Evolutionary conservation across 2,113 vertebrate genomes (phyloP), one percentile per base, ranked within the genome.

Genomic region (Chlamydotis undulata): DNA sequence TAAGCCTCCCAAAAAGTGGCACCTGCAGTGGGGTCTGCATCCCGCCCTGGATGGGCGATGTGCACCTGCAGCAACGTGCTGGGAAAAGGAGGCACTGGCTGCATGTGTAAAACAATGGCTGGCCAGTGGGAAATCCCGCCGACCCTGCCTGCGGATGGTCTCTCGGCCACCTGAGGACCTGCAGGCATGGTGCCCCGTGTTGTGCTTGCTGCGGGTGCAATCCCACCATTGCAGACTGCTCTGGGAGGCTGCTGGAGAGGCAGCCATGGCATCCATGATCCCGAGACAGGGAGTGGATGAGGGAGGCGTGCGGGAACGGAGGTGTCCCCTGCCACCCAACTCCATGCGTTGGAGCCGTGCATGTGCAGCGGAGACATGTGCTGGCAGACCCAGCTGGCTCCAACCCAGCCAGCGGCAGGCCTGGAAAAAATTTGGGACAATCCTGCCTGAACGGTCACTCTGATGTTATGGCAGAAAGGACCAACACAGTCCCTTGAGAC

Each of bases 1-100:
- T 64, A 73, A 82, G 37, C 6, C 6, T 17, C 31, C 19, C 4
- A 0, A 47, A 45, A 45, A 3, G 11, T 19, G 24, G 23, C 16
- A 68, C 21, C 47, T 29, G n/a, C 0, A 0, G 11, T 45, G 33
- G 23, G 29, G 5, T 64, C 43, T 24, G 45, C 2, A 1, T 22
- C 47, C 2, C 3, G 64, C 26, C 19, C 17, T 7, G 16, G 7
- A n/a, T 1, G 5, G 6, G 47, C 1, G 4, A 26, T 0, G 0
- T 19, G 39, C 10, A 41, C 28, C 41, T 67, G 50, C 22, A 23
- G 84, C 31, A 70, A 8, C 0, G 1, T 37, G 63, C 68, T 80
- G 24, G n/a, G 79, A 75, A 75, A 33, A 25, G 8, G 43, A 70
- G 63, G 26, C 3, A 2, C 45, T 41, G 50, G 50, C 37, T 84